Percentiles rank a stretch among this genome's conserved stretches.
Conservation (phyloP, 2,888 invertebrate species). For the Odontomyia ornata region DNA sequence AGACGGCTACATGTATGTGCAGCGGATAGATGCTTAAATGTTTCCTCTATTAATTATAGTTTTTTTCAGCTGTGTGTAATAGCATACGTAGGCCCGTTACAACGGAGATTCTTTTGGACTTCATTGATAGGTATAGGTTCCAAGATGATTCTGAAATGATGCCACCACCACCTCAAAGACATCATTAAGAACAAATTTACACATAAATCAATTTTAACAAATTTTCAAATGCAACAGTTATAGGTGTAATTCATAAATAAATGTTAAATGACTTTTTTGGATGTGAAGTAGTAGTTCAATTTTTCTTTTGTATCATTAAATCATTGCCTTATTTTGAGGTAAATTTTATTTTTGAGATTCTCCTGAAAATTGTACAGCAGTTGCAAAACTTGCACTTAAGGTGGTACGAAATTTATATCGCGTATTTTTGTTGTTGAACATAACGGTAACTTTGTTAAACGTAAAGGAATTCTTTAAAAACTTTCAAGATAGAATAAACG, state of each 20-base stretch:
- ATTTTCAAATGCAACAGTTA: conserved; percentile 17
- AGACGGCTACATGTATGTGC: conserved; percentile 80
- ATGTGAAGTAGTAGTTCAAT: background rate
- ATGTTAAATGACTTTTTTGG: conserved; percentile 17
- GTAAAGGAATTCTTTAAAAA: too few relatives aligned
- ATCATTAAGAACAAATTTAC: conserved; percentile 9
- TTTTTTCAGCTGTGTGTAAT: conserved; percentile 77
- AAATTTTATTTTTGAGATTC: too few relatives aligned
- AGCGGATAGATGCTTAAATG: background rate
- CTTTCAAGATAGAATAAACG: too few relatives aligned
- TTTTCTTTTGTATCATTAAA: too few relatives aligned
- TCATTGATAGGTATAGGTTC: conserved; percentile 73
- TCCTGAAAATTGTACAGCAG: too few relatives aligned
- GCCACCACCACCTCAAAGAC: conserved; percentile 67
- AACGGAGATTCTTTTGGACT: conserved; percentile 79
- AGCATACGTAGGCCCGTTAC: conserved; percentile 88
- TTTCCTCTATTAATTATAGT: background rate
- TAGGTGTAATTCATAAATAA: conserved; percentile 35
- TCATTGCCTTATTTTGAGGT: too few relatives aligned
- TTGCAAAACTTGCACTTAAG: too few relatives aligned
- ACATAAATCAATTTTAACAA: background rate
- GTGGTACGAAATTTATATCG: too few relatives aligned
- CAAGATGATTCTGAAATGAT: conserved; percentile 74
- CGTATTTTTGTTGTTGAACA: too few relatives aligned
- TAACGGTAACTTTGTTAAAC: too few relatives aligned